Base-by-base conservation (phyloP, 1,140 invertebrate genomes). In the Helicoverpa armigera region DNA sequence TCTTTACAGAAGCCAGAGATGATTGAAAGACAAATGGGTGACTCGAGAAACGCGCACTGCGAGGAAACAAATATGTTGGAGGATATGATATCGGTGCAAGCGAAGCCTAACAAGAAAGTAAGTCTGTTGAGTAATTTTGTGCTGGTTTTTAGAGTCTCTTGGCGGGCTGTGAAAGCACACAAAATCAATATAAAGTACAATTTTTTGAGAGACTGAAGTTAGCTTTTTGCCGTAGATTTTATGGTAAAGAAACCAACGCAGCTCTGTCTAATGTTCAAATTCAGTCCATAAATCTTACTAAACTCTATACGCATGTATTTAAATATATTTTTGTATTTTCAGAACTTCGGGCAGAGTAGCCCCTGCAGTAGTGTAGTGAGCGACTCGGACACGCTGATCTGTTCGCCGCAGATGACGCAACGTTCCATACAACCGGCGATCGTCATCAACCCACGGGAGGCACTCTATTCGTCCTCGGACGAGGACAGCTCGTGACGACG, bases 1-100 rank as follows among this genome's bases (percentile, higher is more conserved):
- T 23, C 12, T 18, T 69, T 88, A 88, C 82, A 92, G 90, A 92
- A 89, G 85, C 88, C 84, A 43, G 89, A 90, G 67, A 92, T 94
- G 90, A 85, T 94, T 70, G 93, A 94, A 79, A 86, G 86, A 43
- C 87, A 92, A 79, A 93, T 94, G 83, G 93, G 92, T 29, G 93
- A 94, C 82, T 88, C 87, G 31, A 88, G 77, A 70, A 88, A 85
- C 53, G 72, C 82, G 1, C 85, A 87, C 63, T 65, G 72, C 60
- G 87, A 88, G 5, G 87, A 89, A 35, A 81, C 80, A 29, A 79
- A 50, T 18, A 73, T 82, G 18, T 51, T 89, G 35, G 88, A 90
- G 16, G 89, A 90, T 13, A 82, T 88, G 43, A 76, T 88, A n/a
- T 60, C 82, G 29, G 81, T 81, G 14, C 84, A 92, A 51, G 84